A percentile compares a stretch with the other conserved stretches of the same genome.
These are phyloP conservation scores for Macropis europaea DNA, from an alignment of 2,888 invertebrate species.

Conservation along the genomic window DNA sequence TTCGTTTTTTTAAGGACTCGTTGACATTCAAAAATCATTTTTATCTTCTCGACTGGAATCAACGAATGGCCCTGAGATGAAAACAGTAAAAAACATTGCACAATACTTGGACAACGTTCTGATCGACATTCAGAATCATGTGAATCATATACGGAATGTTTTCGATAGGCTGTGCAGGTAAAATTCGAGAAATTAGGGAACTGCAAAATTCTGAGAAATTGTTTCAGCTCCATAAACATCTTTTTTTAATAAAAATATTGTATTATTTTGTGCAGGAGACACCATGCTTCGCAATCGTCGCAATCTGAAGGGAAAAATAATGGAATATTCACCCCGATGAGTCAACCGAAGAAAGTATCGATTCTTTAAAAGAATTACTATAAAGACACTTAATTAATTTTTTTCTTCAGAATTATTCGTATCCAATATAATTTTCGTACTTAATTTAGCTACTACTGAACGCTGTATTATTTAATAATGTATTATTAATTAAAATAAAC, in stretches of 20 bases:
- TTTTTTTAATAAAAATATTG: too few species aligned
- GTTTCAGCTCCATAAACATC: too few species aligned
- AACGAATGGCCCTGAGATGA: not conserved
- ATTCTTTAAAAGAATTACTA: not conserved
- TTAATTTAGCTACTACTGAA: too few species aligned
- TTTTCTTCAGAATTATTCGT: not conserved
- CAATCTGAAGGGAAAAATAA: not conserved
- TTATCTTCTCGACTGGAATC: not conserved
- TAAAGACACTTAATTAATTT: not conserved
- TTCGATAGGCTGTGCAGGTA: constrained; percentile 31
- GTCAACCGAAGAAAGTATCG: constrained; percentile 12
- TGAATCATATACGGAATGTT: constrained; percentile 44
- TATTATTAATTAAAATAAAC: too few species aligned
- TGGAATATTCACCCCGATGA: not conserved
- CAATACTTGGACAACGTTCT: constrained; percentile 40
- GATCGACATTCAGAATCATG: constrained; percentile 47
- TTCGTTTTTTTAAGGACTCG: not conserved
- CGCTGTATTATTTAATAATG: too few species aligned
- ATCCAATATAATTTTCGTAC: too few species aligned
- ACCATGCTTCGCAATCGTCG: not conserved
- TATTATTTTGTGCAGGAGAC: constrained; percentile 11
- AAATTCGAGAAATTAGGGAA: not conserved
- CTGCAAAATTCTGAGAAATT: too few species aligned
- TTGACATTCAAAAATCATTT: not conserved
- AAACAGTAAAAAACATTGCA: not conserved